Percentiles rank a stretch among this genome's conserved stretches.
Conservation (phyloP, 2,113 vertebrate genomes). For the Spheniscus mendiculus region DNA sequence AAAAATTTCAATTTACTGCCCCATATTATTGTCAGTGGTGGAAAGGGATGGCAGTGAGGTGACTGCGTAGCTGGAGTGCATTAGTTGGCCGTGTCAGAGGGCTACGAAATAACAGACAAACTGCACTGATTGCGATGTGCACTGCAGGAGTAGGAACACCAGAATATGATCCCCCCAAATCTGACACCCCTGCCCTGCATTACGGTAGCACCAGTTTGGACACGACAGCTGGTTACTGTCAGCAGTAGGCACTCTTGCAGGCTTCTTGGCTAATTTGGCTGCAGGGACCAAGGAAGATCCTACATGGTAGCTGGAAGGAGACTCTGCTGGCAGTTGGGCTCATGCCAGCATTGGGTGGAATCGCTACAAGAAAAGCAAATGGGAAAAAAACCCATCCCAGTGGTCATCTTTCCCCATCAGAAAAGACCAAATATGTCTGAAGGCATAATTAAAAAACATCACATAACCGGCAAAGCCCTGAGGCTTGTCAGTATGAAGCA, state of each 20-base stretch:
- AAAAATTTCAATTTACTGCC: background rate
- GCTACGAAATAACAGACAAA: background rate
- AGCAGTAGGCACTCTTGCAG: background rate
- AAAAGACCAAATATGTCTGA: background rate
- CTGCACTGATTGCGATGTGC: accelerated
- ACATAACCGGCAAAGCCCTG: background rate
- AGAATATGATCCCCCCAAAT: background rate
- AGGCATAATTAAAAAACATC: background rate
- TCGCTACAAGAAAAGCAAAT: background rate
- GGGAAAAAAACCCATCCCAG: background rate
- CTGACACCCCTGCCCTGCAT: background rate
- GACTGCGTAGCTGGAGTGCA: background rate
- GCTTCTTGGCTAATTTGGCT: background rate
- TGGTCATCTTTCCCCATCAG: background rate
- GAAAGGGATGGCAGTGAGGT: background rate
- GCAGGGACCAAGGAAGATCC: background rate
- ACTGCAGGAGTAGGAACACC: background rate
- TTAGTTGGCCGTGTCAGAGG: background rate
- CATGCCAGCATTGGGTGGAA: background rate
- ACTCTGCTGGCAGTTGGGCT: background rate
- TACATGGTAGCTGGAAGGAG: background rate
- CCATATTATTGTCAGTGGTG: background rate
- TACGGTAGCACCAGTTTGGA: background rate
- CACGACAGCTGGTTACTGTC: background rate
- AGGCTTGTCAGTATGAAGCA: background rate